phyloP scores from a whole-genome alignment of 2,888 invertebrate species.

The Hydriomena furcata region DNA sequence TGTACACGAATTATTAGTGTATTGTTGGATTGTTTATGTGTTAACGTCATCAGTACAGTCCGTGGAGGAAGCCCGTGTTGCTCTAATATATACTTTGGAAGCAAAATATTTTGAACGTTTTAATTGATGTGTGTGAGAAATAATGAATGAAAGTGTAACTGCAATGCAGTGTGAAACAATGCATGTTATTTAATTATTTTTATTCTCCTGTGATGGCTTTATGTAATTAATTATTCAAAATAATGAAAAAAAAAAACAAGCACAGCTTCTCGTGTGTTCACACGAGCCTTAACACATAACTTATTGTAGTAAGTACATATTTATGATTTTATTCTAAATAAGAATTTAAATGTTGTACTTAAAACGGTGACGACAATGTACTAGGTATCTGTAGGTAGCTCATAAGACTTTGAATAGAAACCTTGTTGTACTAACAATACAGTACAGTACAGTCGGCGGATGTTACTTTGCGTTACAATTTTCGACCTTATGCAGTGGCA shows the following conservation, averaged over 20 bases:
- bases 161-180: slow-evolving; percentile 53
- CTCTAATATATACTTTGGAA: no score
- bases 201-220: slow-evolving; percentile 35
- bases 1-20: no score
- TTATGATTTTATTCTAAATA: slow-evolving; percentile 75
- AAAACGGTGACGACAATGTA: slow-evolving; percentile 63
- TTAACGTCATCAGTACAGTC: no score
- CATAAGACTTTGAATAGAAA: neutral
- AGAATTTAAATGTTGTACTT: slow-evolving; percentile 77
- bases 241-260: slow-evolving; percentile 36
- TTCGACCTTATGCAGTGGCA: no score
- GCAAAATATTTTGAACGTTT: neutral
- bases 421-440: slow-evolving; percentile 17
- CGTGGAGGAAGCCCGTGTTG: no score
- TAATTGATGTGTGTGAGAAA: slow-evolving; percentile 21
- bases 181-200: slow-evolving; percentile 37
- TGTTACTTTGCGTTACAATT: no score
- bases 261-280: slow-evolving; percentile 54
- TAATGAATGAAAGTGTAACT: slow-evolving; percentile 44
- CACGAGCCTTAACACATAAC: slow-evolving; percentile 66
- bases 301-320: slow-evolving; percentile 68
- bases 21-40: no score
- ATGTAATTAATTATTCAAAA: slow-evolving; percentile 31
- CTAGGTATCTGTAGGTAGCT: neutral
- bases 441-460: no score